A percentile compares a stretch with the other conserved stretches of the same genome.
Conservation (phyloP, 2,797 vertebrate genomes). For the Setipinna tenuifilis region DNA sequence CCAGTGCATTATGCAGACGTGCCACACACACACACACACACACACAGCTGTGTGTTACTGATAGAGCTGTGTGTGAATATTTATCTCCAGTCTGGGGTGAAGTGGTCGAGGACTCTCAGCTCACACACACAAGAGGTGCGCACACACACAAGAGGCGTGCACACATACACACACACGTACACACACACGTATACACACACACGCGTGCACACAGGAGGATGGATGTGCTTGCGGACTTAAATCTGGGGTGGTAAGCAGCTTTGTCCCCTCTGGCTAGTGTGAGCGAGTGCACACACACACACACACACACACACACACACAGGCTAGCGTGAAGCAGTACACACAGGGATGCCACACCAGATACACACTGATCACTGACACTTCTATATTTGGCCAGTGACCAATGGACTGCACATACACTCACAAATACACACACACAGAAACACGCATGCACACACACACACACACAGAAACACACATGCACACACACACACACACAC, state of each 20-base stretch:
- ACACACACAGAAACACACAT: not conserved
- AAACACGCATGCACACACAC: not conserved
- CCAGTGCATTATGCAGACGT: too few species aligned
- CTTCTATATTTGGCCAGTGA: constrained; percentile 37
- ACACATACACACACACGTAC: too few species aligned
- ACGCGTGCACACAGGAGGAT: not conserved
- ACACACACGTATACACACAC: not conserved
- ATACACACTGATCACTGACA: constrained; percentile 35
- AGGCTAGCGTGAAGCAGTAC: too few species aligned
- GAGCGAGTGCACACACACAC: not conserved
- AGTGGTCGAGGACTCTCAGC: too few species aligned
- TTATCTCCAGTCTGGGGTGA: too few species aligned
- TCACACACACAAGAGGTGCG: not conserved
- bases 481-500: too few species aligned
- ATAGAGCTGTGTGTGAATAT: too few species aligned
- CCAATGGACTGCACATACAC: not conserved
- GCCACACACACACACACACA: not conserved
- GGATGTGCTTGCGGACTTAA: constrained; percentile 32
- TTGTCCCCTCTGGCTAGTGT: constrained; percentile 25
- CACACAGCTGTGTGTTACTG: too few species aligned
- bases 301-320: not conserved
- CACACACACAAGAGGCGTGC: too few species aligned
- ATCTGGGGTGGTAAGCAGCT: constrained; percentile 38
- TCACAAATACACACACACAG: not conserved
- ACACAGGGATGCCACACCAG: not conserved